phyloP scores from a whole-genome alignment of 1,140 invertebrate species.

The Cherax destructor region DNA sequence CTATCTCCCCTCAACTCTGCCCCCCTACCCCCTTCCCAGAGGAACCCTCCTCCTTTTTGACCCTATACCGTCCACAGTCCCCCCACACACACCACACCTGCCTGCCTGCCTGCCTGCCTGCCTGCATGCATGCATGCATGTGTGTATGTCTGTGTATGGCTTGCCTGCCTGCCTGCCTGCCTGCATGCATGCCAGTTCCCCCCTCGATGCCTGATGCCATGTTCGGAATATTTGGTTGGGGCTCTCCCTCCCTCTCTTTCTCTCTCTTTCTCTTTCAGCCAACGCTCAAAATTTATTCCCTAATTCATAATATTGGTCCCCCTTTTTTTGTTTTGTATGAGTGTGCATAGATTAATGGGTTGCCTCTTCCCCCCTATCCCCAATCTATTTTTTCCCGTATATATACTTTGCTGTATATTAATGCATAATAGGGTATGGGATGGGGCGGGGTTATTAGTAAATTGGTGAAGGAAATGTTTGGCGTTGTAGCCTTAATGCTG shows the following conservation, averaged over 20 bases:
- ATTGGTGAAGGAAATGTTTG: conserved; percentile 54
- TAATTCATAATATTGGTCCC: conserved; percentile 54
- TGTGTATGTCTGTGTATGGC: no score
- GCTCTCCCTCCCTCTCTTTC: background rate
- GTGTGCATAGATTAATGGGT: conserved; percentile 62
- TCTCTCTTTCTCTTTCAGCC: conserved; percentile 39
- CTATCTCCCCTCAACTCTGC: background rate
- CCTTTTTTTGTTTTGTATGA: conserved; percentile 53
- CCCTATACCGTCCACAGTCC: background rate
- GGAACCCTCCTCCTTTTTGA: background rate
- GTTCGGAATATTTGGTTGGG: conserved; percentile 21
- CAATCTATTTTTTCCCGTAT: conserved; percentile 5
- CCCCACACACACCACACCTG: background rate
- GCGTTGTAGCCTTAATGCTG: conserved; percentile 20
- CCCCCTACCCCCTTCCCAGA: background rate
- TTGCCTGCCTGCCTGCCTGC: conserved; percentile 19
- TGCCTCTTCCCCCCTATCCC: background rate
- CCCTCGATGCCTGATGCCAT: conserved; percentile 57
- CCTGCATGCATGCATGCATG: background rate
- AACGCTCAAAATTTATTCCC: conserved; percentile 61
- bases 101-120: conserved; percentile 9
- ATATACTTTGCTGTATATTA: conserved; percentile 44
- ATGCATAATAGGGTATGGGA: conserved; percentile 22
- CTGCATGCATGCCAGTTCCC: conserved; percentile 32
- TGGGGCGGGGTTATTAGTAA: conserved; percentile 43